Evolutionary conservation across 2,888 invertebrate species (phyloP).

Genomic region (Cosmia trapezina): DNA sequence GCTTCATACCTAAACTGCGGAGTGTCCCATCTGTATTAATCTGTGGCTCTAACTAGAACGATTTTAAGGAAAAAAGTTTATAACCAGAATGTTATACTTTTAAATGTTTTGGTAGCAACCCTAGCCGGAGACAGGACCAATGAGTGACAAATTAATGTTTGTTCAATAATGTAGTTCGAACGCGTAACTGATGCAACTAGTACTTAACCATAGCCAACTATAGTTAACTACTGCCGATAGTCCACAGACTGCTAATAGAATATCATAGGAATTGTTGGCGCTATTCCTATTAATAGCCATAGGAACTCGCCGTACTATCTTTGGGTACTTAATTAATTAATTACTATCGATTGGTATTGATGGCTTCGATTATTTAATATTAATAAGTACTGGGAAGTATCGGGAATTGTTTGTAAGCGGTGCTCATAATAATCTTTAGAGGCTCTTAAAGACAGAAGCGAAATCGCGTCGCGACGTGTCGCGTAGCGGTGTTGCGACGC

Average conservation of each 20-base stretch:
- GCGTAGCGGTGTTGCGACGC: too few relatives aligned
- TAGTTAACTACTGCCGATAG: conserved; percentile 1
- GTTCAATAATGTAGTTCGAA: conserved; percentile 59
- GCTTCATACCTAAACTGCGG: too few relatives aligned
- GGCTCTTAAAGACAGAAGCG: too few relatives aligned
- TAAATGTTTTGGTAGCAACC: conserved; percentile 23
- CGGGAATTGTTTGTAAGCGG: background rate
- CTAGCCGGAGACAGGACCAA: conserved; percentile 47
- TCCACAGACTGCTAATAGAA: conserved; percentile 15
- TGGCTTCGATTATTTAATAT: conserved; percentile 22
- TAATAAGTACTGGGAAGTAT: conserved; percentile 35
- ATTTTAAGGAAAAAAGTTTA: too few relatives aligned
- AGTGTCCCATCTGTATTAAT: too few relatives aligned
- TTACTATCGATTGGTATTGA: conserved; percentile 37
- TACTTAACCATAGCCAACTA: conserved; percentile 15
- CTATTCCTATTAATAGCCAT: conserved; percentile 60
- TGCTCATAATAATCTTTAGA: background rate
- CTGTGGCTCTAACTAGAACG: too few relatives aligned
- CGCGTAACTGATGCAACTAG: conserved; percentile 59
- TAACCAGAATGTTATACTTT: too few relatives aligned
- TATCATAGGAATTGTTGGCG: conserved; percentile 50
- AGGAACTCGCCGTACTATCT: conserved; percentile 41
- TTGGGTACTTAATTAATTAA: conserved; percentile 34
- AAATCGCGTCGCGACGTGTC: too few relatives aligned
- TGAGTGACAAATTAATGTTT: conserved; percentile 65